These are phyloP conservation scores for Anguilla marmorata DNA, from an alignment of 2,797 vertebrate genomes.

Conservation along the genomic window DNA sequence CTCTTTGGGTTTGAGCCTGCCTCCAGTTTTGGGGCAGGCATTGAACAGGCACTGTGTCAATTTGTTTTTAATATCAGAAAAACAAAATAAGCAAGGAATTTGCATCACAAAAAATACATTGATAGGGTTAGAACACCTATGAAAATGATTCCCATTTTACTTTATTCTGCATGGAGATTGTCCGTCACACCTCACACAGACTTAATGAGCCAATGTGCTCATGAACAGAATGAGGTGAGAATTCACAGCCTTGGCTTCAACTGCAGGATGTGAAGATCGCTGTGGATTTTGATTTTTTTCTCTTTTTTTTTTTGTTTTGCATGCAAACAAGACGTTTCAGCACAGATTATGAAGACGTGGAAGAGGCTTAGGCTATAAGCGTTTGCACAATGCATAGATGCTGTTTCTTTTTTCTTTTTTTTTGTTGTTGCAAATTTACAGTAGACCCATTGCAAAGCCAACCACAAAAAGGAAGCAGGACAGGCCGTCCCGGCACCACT, in stretches of 20 bases:
- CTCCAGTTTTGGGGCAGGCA: not conserved
- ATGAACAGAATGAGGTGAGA: not conserved
- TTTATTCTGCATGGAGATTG: slow-evolving; percentile 1
- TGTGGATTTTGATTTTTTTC: not conserved
- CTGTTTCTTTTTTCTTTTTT: slow-evolving; percentile 20
- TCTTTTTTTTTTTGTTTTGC: not conserved
- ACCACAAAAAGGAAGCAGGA: slow-evolving; percentile 71
- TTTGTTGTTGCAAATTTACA: slow-evolving; percentile 66
- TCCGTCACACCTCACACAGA: not conserved
- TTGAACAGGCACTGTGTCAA: not conserved
- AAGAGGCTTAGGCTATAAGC: slow-evolving; percentile 19
- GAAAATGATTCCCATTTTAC: not conserved
- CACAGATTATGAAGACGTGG: slow-evolving; percentile 32
- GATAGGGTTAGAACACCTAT: not conserved
- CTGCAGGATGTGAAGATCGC: not conserved
- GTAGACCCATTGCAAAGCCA: slow-evolving; percentile 78
- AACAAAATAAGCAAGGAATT: not conserved
- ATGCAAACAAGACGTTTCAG: not conserved
- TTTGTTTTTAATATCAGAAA: not conserved
- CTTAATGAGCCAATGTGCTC: not conserved
- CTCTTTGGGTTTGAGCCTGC: not conserved
- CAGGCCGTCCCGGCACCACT: slow-evolving; percentile 70
- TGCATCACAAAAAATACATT: not conserved
- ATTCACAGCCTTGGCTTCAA: not conserved
- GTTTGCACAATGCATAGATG: not conserved